A percentile compares a stretch with the other conserved stretches of the same genome.
Conservation (phyloP, 2,113 vertebrate genomes). For the Carollia perspicillata region DNA sequence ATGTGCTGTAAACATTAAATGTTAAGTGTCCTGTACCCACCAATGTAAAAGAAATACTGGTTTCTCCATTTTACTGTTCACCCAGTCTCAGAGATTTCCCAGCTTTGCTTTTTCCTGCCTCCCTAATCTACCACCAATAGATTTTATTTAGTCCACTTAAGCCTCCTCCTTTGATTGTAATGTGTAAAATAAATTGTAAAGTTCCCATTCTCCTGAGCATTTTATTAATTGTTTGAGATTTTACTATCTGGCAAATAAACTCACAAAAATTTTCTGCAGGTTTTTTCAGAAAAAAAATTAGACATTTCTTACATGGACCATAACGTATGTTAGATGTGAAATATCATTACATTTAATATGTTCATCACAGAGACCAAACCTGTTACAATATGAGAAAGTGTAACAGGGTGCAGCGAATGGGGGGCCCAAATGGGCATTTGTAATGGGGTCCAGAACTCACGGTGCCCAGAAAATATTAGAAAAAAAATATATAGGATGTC, state of each 20-base stretch:
- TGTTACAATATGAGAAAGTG: not conserved
- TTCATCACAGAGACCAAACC: not conserved
- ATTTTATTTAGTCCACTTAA: not conserved
- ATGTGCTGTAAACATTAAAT: not conserved
- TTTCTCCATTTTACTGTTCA: not conserved
- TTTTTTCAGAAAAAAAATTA: not conserved
- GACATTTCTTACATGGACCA: not conserved
- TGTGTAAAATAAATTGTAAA: not conserved
- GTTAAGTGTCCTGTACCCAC: not conserved
- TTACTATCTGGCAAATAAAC: not conserved
- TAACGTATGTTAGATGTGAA: not conserved
- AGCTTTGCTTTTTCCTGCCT: not conserved
- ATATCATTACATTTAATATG: not conserved
- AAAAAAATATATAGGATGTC: no score
- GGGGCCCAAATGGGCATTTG: no score
- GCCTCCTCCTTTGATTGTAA: not conserved
- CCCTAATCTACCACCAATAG: not conserved
- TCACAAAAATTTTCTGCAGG: not conserved
- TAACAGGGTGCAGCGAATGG: no score
- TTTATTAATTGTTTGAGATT: not conserved
- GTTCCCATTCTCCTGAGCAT: not conserved
- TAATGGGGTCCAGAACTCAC: no score
- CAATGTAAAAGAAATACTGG: not conserved
- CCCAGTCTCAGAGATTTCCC: not conserved
- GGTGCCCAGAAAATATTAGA: no score